Percentiles rank a stretch among this genome's conserved stretches.
Evolutionary conservation across 2,888 invertebrate genomes (phyloP).

Genomic region (Lacanobia wlatinum): DNA sequence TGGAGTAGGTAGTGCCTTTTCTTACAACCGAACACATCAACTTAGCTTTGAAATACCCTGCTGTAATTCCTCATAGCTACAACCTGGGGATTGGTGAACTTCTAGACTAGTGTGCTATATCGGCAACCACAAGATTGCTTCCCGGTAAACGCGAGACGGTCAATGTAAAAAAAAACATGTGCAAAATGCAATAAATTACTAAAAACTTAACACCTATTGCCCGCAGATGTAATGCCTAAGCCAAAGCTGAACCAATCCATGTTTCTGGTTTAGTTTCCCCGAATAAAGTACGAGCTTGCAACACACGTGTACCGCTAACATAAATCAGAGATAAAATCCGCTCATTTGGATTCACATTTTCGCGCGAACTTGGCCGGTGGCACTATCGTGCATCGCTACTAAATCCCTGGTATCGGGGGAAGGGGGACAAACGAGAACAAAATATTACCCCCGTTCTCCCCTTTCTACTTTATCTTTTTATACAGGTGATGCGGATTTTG

Average conservation of each 20-base stretch:
- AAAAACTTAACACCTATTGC: not conserved
- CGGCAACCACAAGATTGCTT: no score
- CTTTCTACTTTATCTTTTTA: slow-evolving; percentile 6
- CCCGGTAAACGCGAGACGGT: no score
- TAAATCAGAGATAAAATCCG: slow-evolving; percentile 58
- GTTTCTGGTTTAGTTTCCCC: not conserved
- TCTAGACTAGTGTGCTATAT: no score
- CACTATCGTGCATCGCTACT: slow-evolving; percentile 54
- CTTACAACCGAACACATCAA: no score
- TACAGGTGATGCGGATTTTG: slow-evolving; percentile 3
- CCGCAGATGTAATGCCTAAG: not conserved
- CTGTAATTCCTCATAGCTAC: no score
- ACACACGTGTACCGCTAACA: slow-evolving; percentile 24
- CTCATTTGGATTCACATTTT: slow-evolving; percentile 50
- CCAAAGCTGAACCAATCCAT: not conserved
- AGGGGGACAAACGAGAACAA: slow-evolving; percentile 24
- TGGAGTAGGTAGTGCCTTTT: no score
- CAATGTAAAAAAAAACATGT: no score
- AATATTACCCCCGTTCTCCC: slow-evolving; percentile 18
- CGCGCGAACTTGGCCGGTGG: slow-evolving; percentile 40
- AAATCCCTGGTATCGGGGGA: slow-evolving; percentile 30
- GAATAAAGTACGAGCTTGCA: slow-evolving; percentile 18
- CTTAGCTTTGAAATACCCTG: no score
- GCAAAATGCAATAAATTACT: no score
- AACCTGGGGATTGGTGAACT: no score